Evolutionary conservation across 2,888 invertebrate genomes (phyloP), one percentile per base, ranked within the genome.

Genomic region (Spodoptera littoralis): DNA sequence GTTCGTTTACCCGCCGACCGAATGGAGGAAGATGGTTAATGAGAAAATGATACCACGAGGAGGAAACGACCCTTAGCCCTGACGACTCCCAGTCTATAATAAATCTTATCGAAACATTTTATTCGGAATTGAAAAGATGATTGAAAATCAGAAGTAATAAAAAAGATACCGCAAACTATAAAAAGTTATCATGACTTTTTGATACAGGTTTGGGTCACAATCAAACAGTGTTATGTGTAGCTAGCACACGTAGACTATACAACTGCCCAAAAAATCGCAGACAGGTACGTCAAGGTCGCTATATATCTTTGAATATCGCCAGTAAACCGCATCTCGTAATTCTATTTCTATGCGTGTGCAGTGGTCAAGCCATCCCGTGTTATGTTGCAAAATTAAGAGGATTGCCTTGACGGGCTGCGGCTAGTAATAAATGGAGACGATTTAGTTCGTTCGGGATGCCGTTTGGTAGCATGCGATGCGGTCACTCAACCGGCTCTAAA

Each of bases 401-500:
- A 80, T 79, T 76, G 77, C 80, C 73, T 84, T 80, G 79, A 81
- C 74, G 81, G 77, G 76, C 79, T 71, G 81, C 72, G 75, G 75
- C 73, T 75, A 67, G 75, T 81, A 73, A 83, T 82, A 86, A 84
- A 86, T 80, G 78, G 77, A 70, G 80, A 82, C 86, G 80, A 86
- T 88, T 89, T 80, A 81, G 83, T 84, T 85, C 73, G 85, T 81
- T 78, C 83, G 85, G 88, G 86, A 88, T 88, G 84, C 86, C 87
- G 89, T 88, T 89, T 87, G 84, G 88, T 88, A 87, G 88, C 87
- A 88, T 85, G 85, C 89, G 86, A 84, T 85, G 90, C 92, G 93
- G 93, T 93, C 93, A 93, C 84, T 93, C 92, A 93, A 93, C 93
- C 89, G 88, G 79, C 87, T 88, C 82, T 76, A 78, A 79, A 82